Evolutionary conservation across 2,797 vertebrate genomes (phyloP).

Genomic region (Leucoraja ocellata): DNA sequence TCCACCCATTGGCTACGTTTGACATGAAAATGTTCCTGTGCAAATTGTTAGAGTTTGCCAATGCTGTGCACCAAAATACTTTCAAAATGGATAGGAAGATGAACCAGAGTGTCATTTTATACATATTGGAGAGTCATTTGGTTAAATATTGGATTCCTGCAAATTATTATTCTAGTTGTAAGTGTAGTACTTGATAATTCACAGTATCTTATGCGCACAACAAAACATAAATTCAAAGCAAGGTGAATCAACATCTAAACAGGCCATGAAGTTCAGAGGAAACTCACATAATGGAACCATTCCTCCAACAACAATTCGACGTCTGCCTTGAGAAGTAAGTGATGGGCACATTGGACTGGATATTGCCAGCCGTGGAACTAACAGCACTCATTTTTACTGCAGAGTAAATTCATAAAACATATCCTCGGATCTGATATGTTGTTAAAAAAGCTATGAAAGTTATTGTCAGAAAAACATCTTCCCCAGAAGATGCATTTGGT

Average conservation of each 20-base stretch:
- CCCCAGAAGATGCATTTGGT: too few relatives aligned
- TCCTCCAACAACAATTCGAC: not conserved
- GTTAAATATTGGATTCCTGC: not conserved
- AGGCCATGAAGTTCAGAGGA: not conserved
- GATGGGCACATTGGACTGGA: not conserved
- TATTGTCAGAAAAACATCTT: not conserved
- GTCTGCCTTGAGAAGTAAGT: not conserved
- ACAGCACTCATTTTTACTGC: not conserved
- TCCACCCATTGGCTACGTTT: not conserved
- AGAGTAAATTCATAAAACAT: not conserved
- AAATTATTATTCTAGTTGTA: not conserved
- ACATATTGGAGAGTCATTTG: not conserved
- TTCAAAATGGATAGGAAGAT: slow-evolving; percentile 2
- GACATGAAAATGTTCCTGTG: not conserved
- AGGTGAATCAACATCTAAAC: not conserved
- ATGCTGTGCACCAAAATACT: not conserved
- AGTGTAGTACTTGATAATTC: not conserved
- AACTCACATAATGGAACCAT: not conserved
- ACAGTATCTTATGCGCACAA: not conserved
- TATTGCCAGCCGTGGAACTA: not conserved
- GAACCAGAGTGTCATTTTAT: not conserved
- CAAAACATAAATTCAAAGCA: not conserved
- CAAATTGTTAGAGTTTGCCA: not conserved
- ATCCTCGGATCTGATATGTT: not conserved
- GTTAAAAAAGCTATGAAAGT: not conserved